A percentile compares a stretch with the other conserved stretches of the same genome.
Evolutionary conservation across 2,888 invertebrate species (phyloP).

Genomic region (Noctua janthina): DNA sequence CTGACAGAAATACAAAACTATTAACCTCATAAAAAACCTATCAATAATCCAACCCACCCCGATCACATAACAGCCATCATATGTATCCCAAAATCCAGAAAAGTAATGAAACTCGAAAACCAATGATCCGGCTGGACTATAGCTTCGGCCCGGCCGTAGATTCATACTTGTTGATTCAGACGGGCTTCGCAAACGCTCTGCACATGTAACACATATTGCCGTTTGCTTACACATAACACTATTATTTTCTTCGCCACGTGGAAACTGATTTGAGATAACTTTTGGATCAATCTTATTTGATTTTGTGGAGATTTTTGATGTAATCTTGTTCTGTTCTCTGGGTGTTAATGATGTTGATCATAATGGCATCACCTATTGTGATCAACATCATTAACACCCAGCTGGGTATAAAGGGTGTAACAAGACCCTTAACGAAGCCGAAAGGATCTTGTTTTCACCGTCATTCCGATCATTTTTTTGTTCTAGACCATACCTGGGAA

Average conservation of each 20-base stretch:
- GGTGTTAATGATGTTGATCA: too few species aligned
- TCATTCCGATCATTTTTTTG: too few species aligned
- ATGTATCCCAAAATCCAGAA: neutral
- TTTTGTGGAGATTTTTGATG: neutral
- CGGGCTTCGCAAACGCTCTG: conserved; percentile 72
- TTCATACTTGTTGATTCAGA: conserved; percentile 83
- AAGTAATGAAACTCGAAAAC: neutral
- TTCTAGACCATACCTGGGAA: too few species aligned
- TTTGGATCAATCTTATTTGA: conserved; percentile 10
- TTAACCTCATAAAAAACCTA: neutral
- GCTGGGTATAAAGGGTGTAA: neutral
- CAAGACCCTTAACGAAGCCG: too few species aligned
- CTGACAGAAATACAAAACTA: neutral
- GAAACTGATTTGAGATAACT: conserved; percentile 32
- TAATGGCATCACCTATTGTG: neutral
- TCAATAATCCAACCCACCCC: neutral
- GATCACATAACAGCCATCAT: neutral
- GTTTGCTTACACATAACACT: conserved; percentile 55
- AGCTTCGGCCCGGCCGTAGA: conserved; percentile 56
- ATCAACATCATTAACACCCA: neutral
- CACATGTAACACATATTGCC: conserved; percentile 62
- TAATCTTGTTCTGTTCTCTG: neutral
- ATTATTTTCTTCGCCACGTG: conserved; percentile 50
- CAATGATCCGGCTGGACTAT: conserved; percentile 23
- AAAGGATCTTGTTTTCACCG: too few species aligned